Evolutionary conservation across 1,140 invertebrate species (phyloP), one percentile per base, ranked within the genome.

Genomic region (Ceratosolen fusciceps): DNA sequence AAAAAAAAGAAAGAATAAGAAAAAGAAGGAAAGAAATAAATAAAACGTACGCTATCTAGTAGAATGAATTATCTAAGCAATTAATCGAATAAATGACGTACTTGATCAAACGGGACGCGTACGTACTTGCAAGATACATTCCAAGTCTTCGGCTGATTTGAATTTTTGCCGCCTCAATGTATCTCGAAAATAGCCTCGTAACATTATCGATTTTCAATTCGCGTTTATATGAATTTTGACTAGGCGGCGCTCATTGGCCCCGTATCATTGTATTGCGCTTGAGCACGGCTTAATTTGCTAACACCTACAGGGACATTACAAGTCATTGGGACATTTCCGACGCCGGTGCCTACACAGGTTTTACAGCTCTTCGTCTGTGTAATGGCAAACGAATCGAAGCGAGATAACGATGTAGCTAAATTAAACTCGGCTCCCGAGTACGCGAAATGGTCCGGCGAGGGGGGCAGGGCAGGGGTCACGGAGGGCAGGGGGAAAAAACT

Each of bases 331-430:
- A 43, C 39, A 5, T 70, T 70, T 70, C 49, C 52, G 52, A 43
- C 31, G 21, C 19, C 52, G 2, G 52, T 73, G 56, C 21, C 29
- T 58, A 10, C 12, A 39, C 31, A 43, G 31, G 58, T 70, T 70
- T 47, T 70, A 70, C 39, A 47, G 24, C 67, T 12, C 1, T 60
- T 29, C 12, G 5, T 29, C 8, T n/a, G 21, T 52, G 68, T 14
- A 54, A 31, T 34, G 68, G 16, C 29, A 47, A 68, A 56, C 71
- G 72, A 79, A 79, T 49, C 77, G 56, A 67, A 52, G 31, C 60
- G 71, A 79, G 77, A 79, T 79, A 79, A 68, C 77, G 34, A 49
- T 49, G 56, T 24, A 37, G 67, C 34, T 74, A 79, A 79, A 79
- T 79, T 79, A 79, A 74, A 74, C 58, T 56, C 39, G 37, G 68